Evolutionary conservation across 2,888 invertebrate genomes (phyloP).

Genomic region (Drosophila stalkeri): DNA sequence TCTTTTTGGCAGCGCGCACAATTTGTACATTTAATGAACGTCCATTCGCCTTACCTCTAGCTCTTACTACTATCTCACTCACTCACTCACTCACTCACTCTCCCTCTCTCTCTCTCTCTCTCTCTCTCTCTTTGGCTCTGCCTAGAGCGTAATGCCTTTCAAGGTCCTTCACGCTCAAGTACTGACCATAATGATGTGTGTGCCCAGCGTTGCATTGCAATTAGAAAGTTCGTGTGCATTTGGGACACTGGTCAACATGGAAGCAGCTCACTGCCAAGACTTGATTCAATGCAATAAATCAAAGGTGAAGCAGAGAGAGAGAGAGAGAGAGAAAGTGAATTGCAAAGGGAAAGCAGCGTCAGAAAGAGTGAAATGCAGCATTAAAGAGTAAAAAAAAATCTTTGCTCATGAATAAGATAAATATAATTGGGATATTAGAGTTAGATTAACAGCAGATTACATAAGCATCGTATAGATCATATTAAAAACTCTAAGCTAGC

Average conservation of each 20-base stretch:
- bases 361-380: too few relatives aligned
- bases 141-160: conserved; percentile 18
- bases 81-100: neutral
- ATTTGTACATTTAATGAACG: conserved; percentile 66
- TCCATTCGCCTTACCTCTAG: neutral
- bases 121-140: neutral
- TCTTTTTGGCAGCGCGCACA: conserved; percentile 56
- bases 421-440: too few relatives aligned
- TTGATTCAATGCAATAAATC: neutral
- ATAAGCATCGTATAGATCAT: too few relatives aligned
- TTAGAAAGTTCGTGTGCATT: conserved; percentile 36
- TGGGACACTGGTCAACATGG: conserved; percentile 12
- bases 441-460: too few relatives aligned
- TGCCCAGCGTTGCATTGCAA: conserved; percentile 43
- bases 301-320: too few relatives aligned
- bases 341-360: too few relatives aligned
- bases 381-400: too few relatives aligned
- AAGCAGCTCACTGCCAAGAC: neutral
- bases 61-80: too few relatives aligned
- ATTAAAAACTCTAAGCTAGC: too few relatives aligned
- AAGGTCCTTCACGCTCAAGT: conserved; percentile 55
- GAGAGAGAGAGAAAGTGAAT: too few relatives aligned
- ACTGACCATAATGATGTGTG: conserved; percentile 64
- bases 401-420: too few relatives aligned
- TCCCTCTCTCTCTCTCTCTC: neutral